Percentiles rank a stretch among this genome's conserved stretches.
These are phyloP conservation scores for Drosophila rhopaloa DNA, from an alignment of 1,140 invertebrate genomes.

Conservation along the genomic window DNA sequence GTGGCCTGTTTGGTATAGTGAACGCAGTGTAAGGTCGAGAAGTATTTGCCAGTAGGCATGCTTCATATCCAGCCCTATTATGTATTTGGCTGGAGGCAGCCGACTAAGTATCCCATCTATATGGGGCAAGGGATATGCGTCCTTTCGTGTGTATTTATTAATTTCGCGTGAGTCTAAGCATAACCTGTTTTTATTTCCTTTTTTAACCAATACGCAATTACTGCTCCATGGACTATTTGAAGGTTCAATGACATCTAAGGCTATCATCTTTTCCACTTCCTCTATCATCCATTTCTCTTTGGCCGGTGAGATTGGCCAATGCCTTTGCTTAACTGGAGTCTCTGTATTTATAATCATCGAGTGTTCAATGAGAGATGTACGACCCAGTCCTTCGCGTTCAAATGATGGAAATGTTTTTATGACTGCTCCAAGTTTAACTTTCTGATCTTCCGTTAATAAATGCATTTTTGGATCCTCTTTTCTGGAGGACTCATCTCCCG, in stretches of 20 bases:
- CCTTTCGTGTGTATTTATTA: slow-evolving; percentile 32
- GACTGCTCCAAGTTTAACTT: neutral
- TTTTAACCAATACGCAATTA: slow-evolving; percentile 33
- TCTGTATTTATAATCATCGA: slow-evolving; percentile 15
- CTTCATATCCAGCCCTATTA: slow-evolving; percentile 69
- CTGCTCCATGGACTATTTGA: slow-evolving; percentile 30
- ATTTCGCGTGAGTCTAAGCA: slow-evolving; percentile 43
- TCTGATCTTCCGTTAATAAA: slow-evolving; percentile 1
- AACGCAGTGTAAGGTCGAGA: slow-evolving; percentile 12
- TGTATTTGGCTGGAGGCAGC: slow-evolving; percentile 40
- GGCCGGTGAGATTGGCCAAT: slow-evolving; percentile 33
- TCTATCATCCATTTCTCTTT: slow-evolving; percentile 21
- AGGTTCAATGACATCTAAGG: slow-evolving; percentile 21
- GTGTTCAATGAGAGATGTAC: slow-evolving; percentile 19
- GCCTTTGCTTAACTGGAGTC: slow-evolving; percentile 28
- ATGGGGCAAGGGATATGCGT: slow-evolving; percentile 43
- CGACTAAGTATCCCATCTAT: slow-evolving; percentile 41
- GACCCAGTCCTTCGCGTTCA: slow-evolving; percentile 16
- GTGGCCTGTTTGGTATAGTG: slow-evolving; percentile 15
- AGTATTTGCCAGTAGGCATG: slow-evolving; percentile 47
- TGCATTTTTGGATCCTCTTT: slow-evolving; percentile 15
- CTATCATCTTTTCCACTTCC: slow-evolving; percentile 32
- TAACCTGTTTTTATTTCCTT: slow-evolving; percentile 24
- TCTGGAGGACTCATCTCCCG: neutral
- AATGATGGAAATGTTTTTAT: slow-evolving; percentile 15